Conservation (phyloP, 2,113 vertebrate genomes). For the Echinops telfairi region DNA sequence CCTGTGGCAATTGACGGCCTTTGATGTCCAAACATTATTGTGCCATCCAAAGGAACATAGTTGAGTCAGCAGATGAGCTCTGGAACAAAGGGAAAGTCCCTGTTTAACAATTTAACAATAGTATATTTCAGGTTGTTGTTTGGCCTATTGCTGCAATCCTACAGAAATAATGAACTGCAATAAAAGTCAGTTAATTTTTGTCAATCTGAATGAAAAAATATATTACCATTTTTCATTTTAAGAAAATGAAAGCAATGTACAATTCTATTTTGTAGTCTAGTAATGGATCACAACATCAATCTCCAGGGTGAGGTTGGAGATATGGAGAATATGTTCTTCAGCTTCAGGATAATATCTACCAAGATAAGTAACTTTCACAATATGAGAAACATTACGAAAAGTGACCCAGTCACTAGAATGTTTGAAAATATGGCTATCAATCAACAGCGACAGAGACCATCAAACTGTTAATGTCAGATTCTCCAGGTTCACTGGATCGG, state of each 20-base stretch:
- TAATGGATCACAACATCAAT: not conserved
- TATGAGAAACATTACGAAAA: not conserved
- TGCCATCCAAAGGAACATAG: not conserved
- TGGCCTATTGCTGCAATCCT: not conserved
- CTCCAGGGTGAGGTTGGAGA: not conserved
- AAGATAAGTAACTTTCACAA: not conserved
- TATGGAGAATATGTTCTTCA: not conserved
- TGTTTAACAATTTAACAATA: constrained; percentile 37
- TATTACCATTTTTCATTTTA: not conserved
- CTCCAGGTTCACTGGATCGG: not conserved
- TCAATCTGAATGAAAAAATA: constrained; percentile 25
- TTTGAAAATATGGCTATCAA: constrained; percentile 12
- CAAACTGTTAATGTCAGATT: not conserved
- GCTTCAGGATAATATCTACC: not conserved
- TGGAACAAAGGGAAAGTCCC: constrained; percentile 2
- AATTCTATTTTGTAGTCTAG: not conserved
- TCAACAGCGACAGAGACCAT: not conserved
- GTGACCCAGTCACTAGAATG: not conserved
- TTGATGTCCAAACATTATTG: constrained; percentile 49
- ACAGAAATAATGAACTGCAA: not conserved
- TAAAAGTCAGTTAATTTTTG: not conserved
- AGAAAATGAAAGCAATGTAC: constrained; percentile 36
- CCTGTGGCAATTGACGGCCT: not conserved
- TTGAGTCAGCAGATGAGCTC: not conserved
- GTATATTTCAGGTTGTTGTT: not conserved